A percentile compares a stretch with the other conserved stretches of the same genome.
Conservation (phyloP, 2,797 vertebrate genomes). For the Crocidura indochinensis region DNA sequence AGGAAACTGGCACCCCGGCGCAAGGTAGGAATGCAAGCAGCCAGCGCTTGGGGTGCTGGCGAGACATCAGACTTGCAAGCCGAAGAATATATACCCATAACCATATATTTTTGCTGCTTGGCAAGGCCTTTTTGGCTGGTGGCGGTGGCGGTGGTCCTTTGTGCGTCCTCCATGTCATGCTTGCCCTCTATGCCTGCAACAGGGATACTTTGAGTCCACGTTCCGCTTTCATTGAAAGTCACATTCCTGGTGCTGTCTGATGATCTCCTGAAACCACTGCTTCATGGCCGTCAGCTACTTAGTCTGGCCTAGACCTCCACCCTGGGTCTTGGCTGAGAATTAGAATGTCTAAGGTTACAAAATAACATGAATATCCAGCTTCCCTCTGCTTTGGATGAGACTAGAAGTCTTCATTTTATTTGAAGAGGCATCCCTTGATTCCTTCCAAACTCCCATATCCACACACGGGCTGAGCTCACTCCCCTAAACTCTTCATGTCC, state of each 20-base stretch:
- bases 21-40: constrained; percentile 89
- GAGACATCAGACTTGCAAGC: constrained; percentile 79
- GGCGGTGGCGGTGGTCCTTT: constrained; percentile 75
- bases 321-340: constrained; percentile 23
- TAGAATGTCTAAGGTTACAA: constrained; percentile 22
- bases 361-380: constrained; percentile 18
- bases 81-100: constrained; percentile 82
- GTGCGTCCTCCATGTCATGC: constrained; percentile 67
- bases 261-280: constrained; percentile 68
- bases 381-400: neutral
- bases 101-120: constrained; percentile 87
- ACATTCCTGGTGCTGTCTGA: constrained; percentile 72
- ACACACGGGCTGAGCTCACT: neutral
- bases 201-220: constrained; percentile 82
- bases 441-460: too few species aligned
- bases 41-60: constrained; percentile 86
- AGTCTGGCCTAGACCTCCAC: constrained; percentile 25
- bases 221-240: constrained; percentile 75
- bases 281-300: neutral
- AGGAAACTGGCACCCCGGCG: constrained; percentile 89
- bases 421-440: neutral
- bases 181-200: constrained; percentile 79
- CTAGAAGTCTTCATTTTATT: neutral
- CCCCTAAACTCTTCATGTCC: neutral
- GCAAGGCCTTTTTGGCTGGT: constrained; percentile 74